A percentile compares a stretch with the other conserved stretches of the same genome.
These are phyloP conservation scores for Drosophila ogumai DNA, from an alignment of 1,140 invertebrate species.

Conservation along the genomic window DNA sequence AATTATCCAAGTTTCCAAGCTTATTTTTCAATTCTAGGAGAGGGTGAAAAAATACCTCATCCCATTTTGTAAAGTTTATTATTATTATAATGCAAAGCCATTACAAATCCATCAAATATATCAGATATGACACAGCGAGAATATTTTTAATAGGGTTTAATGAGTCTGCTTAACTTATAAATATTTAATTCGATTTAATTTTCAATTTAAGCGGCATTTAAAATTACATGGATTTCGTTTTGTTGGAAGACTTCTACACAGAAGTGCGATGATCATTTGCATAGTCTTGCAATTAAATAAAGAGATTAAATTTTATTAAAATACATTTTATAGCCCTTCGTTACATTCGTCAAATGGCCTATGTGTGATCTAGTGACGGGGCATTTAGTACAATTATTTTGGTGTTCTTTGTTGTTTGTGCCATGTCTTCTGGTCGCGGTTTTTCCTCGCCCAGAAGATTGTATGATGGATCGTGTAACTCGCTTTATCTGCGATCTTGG, in stretches of 20 bases:
- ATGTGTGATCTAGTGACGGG: neutral
- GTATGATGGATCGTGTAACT: slow-evolving; percentile 29
- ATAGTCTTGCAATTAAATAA: neutral
- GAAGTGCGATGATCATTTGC: neutral
- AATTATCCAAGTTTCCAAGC: neutral
- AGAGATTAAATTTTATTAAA: neutral
- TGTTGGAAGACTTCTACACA: neutral
- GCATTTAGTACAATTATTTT: slow-evolving; percentile 19
- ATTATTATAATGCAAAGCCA: neutral
- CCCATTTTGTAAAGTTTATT: neutral
- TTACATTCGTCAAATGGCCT: neutral
- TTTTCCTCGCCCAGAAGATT: neutral
- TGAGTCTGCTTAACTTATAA: neutral
- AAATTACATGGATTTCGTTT: neutral
- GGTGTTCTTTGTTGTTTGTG: slow-evolving; percentile 11
- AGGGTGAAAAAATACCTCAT: neutral
- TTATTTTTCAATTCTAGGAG: neutral
- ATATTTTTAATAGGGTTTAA: neutral
- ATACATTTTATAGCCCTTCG: neutral
- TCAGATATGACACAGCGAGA: neutral
- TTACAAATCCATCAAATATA: neutral
- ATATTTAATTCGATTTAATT: neutral
- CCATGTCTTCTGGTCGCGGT: neutral
- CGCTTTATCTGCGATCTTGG: slow-evolving; percentile 37
- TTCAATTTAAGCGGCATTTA: neutral